phyloP scores from a whole-genome alignment of 2,797 vertebrate genomes.

The Dendrocincla tyrannina region DNA sequence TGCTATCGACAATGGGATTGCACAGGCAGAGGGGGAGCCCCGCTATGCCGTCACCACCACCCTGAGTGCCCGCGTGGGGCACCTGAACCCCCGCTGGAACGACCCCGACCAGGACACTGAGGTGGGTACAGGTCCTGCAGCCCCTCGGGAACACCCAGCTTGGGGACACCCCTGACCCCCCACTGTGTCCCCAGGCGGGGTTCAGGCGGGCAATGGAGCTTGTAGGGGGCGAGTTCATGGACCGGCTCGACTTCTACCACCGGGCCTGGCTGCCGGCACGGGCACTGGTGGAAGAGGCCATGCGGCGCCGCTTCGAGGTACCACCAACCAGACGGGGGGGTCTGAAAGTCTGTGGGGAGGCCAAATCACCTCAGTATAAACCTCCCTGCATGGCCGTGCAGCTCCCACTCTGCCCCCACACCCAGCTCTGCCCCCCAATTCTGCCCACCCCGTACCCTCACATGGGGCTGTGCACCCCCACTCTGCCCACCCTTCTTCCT shows the following conservation, averaged over 20 bases:
- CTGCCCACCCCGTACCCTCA: background rate
- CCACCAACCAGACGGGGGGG: accelerated
- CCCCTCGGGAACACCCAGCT: too few relatives aligned
- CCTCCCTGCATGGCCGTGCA: accelerated
- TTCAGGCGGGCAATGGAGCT: constrained; percentile 87
- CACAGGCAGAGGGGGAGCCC: constrained; percentile 85
- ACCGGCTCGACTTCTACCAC: constrained; percentile 86
- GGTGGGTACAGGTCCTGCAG: constrained; percentile 65
- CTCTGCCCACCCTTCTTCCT: background rate
- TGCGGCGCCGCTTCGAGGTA: constrained; percentile 84
- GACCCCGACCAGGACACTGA: constrained; percentile 88
- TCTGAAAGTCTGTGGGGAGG: too few relatives aligned
- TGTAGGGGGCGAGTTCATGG: constrained; percentile 87
- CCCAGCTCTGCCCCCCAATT: background rate
- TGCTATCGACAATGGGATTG: constrained; percentile 92
- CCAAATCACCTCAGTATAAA: accelerated
- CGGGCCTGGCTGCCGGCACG: constrained; percentile 89
- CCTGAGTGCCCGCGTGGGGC: constrained; percentile 86
- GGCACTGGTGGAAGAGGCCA: constrained; percentile 82
- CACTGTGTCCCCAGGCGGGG: constrained; percentile 74
- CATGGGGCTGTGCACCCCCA: background rate
- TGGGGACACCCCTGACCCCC: background rate
- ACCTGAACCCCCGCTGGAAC: constrained; percentile 94
- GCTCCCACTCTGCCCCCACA: background rate
- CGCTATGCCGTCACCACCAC: constrained; percentile 84